phyloP scores from a whole-genome alignment of 2,888 invertebrate species.

The Microchrysa polita region DNA sequence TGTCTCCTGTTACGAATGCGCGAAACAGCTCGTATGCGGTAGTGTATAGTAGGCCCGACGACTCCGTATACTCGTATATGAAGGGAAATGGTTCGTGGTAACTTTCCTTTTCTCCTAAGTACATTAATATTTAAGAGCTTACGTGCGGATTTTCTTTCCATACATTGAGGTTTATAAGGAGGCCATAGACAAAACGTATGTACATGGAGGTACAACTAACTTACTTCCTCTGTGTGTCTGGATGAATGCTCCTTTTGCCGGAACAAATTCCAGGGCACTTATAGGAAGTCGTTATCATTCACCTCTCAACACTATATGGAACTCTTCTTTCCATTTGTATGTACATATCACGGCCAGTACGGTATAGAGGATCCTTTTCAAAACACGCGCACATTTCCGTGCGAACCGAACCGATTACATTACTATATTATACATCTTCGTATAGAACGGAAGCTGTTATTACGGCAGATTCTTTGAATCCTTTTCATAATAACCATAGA shows the following conservation, averaged over 20 bases:
- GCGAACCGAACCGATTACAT: not conserved
- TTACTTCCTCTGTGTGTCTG: not conserved
- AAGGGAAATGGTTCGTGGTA: slow-evolving; percentile 15
- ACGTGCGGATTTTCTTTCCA: slow-evolving; percentile 41
- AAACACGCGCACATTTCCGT: not conserved
- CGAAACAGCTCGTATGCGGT: not conserved
- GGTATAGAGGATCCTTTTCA: slow-evolving; percentile 1
- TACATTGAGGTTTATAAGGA: not conserved
- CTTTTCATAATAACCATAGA: slow-evolving; percentile 29
- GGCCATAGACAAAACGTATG: not conserved
- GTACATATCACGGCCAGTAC: no score
- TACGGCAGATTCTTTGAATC: slow-evolving; percentile 29
- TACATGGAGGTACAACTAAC: not conserved
- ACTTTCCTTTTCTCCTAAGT: slow-evolving; percentile 11
- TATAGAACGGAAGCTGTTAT: slow-evolving; percentile 8
- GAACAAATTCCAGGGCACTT: slow-evolving; percentile 6
- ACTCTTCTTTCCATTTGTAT: no score
- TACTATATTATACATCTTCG: no score
- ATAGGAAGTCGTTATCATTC: not conserved
- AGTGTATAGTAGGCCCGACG: no score
- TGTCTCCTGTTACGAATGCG: slow-evolving; percentile 23
- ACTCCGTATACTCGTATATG: no score
- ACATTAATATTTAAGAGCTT: slow-evolving; percentile 43
- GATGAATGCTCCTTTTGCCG: not conserved
- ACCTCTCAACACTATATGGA: no score